Conservation (phyloP, 1,140 invertebrate genomes). For the Asobara japonica region DNA sequence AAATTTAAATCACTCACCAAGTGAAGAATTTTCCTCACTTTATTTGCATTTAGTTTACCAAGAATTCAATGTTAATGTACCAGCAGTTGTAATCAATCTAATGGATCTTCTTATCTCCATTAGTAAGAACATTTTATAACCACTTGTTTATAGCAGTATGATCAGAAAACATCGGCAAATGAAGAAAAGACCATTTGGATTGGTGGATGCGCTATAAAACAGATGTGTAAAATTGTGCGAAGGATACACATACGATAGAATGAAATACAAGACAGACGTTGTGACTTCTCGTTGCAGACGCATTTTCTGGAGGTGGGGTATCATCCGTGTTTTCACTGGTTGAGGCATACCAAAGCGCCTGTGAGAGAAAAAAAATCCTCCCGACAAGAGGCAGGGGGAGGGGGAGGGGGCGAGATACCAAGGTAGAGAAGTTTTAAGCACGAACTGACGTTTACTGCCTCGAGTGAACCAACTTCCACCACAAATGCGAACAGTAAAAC, state of each 20-base stretch:
- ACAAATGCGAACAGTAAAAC: constrained; percentile 57
- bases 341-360: constrained; percentile 5
- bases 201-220: background rate
- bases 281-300: constrained; percentile 8
- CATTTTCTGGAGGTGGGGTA: constrained; percentile 7
- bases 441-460: constrained; percentile 53
- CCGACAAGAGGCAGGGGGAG: background rate
- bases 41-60: background rate
- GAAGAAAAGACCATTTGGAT: constrained; percentile 8
- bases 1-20: background rate
- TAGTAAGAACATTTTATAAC: background rate
- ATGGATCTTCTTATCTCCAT: constrained; percentile 3
- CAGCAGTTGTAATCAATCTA: background rate
- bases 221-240: background rate
- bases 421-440: constrained; percentile 27
- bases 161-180: background rate
- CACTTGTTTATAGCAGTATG: constrained; percentile 1
- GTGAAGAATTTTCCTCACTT: background rate
- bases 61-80: background rate
- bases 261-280: constrained; percentile 10
- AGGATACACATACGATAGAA: background rate
- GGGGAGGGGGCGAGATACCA: background rate
- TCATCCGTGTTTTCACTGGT: background rate
- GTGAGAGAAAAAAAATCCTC: background rate
- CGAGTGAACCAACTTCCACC: constrained; percentile 41